Percentiles rank a stretch among this genome's conserved stretches.
Conservation (phyloP, 1,140 invertebrate species). For the Drosophila tropicalis region DNA sequence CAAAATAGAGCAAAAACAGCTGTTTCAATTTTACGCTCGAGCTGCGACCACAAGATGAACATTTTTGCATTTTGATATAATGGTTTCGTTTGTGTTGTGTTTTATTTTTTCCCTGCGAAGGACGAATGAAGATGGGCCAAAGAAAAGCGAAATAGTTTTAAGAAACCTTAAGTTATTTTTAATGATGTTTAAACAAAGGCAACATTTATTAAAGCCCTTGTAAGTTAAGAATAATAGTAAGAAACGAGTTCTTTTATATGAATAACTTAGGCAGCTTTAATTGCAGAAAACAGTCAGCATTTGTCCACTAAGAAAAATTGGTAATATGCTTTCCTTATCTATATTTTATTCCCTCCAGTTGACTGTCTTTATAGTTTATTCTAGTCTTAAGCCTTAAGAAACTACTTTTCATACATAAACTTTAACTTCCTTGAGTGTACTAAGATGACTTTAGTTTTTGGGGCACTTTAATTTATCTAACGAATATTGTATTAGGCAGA, state of each 20-base stretch:
- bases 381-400: not conserved
- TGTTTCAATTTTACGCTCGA: slow-evolving; percentile 66
- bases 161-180: slow-evolving; percentile 5
- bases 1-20: slow-evolving; percentile 44
- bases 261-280: not conserved
- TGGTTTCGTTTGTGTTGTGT: slow-evolving; percentile 6
- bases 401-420: not conserved
- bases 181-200: slow-evolving; percentile 6
- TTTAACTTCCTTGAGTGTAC: not conserved
- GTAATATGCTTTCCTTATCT: no score
- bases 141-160: slow-evolving; percentile 7
- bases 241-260: not conserved
- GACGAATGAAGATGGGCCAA: not conserved
- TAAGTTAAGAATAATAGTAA: not conserved
- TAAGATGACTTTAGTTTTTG: not conserved
- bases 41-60: slow-evolving; percentile 40
- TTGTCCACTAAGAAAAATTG: not conserved
- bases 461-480: not conserved
- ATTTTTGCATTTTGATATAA: slow-evolving; percentile 26
- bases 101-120: not conserved
- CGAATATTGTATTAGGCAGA: not conserved
- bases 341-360: no score
- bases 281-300: not conserved
- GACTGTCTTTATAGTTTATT: no score
- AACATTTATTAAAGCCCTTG: not conserved